These are phyloP conservation scores for Spermophilus dauricus DNA, from an alignment of 2,113 vertebrate species.

Conservation along the genomic window DNA sequence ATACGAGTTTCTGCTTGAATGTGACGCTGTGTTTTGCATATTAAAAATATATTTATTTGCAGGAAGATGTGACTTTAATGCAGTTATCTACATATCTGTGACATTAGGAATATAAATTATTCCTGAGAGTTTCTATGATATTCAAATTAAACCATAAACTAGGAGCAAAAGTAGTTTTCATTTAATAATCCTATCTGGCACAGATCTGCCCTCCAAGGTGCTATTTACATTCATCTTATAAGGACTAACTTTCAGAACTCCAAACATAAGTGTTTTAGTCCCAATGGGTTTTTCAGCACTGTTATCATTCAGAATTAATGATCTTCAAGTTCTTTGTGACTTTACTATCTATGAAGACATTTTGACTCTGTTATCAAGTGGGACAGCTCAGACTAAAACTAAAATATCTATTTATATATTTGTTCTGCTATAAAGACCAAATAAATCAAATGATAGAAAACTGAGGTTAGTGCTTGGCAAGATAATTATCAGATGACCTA, in stretches of 20 bases:
- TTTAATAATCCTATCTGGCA: conserved; percentile 6
- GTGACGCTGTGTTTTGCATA: background rate
- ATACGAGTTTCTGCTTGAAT: conserved; percentile 9
- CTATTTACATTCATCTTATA: background rate
- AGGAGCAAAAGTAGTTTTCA: background rate
- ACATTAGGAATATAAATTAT: conserved; percentile 23
- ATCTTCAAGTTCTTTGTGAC: background rate
- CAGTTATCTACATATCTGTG: background rate
- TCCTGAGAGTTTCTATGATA: conserved; percentile 45
- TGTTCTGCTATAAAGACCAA: background rate
- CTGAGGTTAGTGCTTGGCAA: background rate
- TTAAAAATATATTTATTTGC: conserved; percentile 42
- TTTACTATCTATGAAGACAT: background rate
- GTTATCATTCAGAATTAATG: background rate
- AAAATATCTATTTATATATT: background rate
- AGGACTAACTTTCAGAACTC: background rate
- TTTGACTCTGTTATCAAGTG: background rate
- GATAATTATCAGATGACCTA: background rate
- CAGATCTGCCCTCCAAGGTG: background rate
- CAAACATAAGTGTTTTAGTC: background rate
- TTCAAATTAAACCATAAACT: conserved; percentile 59
- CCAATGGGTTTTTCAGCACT: background rate
- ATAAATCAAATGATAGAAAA: background rate
- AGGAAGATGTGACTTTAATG: conserved; percentile 36
- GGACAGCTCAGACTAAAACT: background rate